Percentiles rank a stretch among this genome's conserved stretches.
These are phyloP conservation scores for Geothlypis trichas DNA, from an alignment of 2,113 vertebrate genomes.

Conservation along the genomic window DNA sequence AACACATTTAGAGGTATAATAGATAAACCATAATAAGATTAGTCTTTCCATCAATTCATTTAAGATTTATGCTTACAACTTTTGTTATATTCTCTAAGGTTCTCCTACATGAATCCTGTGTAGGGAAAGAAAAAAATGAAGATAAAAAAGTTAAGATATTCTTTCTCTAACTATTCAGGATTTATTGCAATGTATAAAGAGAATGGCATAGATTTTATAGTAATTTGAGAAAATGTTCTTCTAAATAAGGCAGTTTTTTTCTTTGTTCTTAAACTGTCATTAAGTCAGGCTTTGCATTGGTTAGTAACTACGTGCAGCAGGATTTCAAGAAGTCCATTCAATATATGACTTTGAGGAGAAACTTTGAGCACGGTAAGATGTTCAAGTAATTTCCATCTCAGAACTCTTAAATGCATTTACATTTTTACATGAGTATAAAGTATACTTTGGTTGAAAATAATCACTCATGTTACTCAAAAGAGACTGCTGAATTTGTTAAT, in stretches of 20 bases:
- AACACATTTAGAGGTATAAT: background rate
- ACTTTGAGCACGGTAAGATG: background rate
- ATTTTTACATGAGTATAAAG: background rate
- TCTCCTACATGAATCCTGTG: background rate
- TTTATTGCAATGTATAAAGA: background rate
- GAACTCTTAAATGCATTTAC: background rate
- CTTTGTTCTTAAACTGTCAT: background rate
- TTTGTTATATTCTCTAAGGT: background rate
- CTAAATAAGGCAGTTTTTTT: accelerated
- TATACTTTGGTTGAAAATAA: background rate
- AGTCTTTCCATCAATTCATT: background rate
- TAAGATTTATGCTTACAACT: background rate
- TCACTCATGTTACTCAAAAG: background rate
- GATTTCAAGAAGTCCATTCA: background rate
- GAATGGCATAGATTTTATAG: background rate
- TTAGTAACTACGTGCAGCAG: background rate
- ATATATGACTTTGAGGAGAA: background rate
- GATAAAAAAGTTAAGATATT: background rate
- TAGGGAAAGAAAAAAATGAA: background rate
- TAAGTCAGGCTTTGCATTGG: background rate
- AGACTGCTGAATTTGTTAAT: background rate
- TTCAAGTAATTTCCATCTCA: background rate
- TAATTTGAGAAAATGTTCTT: background rate
- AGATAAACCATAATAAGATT: background rate
- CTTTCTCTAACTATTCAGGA: background rate